phyloP scores from a whole-genome alignment of 2,797 vertebrate species.

The Sphenodon punctatus region DNA sequence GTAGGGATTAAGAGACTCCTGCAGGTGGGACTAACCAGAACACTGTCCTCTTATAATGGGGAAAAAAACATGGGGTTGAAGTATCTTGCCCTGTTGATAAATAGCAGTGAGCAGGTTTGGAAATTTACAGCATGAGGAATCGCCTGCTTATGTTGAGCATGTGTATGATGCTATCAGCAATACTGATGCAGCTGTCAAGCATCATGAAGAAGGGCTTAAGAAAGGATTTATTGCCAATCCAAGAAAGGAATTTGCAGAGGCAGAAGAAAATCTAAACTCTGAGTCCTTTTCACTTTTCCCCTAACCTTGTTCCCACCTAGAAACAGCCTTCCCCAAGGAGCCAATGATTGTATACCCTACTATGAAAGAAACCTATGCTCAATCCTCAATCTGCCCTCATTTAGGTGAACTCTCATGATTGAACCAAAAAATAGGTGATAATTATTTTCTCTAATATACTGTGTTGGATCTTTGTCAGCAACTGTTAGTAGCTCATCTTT shows the following conservation, averaged over 20 bases:
- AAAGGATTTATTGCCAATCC: background rate
- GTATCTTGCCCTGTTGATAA: conserved; percentile 37
- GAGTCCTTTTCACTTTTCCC: background rate
- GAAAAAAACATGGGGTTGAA: background rate
- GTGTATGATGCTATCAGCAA: conserved; percentile 15
- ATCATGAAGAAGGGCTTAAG: accelerated
- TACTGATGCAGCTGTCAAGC: background rate
- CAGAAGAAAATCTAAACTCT: accelerated
- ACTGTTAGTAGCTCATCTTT: no score
- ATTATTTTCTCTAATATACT: no score
- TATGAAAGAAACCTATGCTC: no score
- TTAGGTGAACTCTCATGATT: no score
- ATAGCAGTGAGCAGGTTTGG: conserved; percentile 21
- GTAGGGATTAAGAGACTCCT: conserved; percentile 12
- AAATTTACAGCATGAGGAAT: conserved; percentile 2
- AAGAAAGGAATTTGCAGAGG: background rate
- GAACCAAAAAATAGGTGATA: no score
- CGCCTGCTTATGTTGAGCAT: conserved; percentile 50
- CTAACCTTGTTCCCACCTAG: background rate
- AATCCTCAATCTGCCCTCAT: no score
- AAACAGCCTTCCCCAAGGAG: no score
- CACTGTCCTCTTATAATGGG: background rate
- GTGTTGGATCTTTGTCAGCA: no score
- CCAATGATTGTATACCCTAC: no score
- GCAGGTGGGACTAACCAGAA: background rate